Conservation (phyloP, 2,888 invertebrate genomes). For the Platynereis dumerilii region DNA sequence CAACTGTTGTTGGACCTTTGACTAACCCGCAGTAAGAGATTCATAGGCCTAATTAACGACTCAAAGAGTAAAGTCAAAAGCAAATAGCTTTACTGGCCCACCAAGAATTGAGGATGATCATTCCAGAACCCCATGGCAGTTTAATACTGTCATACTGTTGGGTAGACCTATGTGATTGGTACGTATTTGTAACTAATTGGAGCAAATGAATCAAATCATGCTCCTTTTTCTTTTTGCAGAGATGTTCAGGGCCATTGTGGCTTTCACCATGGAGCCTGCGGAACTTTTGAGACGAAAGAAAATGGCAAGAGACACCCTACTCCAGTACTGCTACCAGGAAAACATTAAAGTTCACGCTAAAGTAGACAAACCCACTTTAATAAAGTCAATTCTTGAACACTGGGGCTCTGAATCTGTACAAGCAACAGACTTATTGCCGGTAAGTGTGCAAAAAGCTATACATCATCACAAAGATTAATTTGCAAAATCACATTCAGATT, state of each 20-base stretch:
- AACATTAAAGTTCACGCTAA: neutral
- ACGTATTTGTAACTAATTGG: neutral
- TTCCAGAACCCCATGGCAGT: no score
- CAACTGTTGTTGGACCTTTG: no score
- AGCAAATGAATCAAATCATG: neutral
- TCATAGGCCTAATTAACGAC: no score
- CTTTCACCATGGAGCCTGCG: neutral
- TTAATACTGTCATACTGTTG: no score
- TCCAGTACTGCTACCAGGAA: conserved; percentile 2
- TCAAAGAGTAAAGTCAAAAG: no score
- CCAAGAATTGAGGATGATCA: no score
- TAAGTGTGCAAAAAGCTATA: no score
- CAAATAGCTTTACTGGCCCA: no score
- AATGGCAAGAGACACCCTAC: neutral
- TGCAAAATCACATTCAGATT: no score
- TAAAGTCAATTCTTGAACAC: neutral
- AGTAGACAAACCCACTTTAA: neutral
- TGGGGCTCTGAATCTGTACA: neutral
- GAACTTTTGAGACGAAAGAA: neutral
- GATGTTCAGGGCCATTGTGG: neutral
- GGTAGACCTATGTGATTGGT: no score
- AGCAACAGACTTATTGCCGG: neutral
- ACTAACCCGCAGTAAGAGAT: no score
- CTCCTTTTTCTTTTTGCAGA: neutral
- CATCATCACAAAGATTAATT: no score